phyloP scores from a whole-genome alignment of 2,113 vertebrate genomes.

The Sinocyclocheilus anshuiensis region DNA sequence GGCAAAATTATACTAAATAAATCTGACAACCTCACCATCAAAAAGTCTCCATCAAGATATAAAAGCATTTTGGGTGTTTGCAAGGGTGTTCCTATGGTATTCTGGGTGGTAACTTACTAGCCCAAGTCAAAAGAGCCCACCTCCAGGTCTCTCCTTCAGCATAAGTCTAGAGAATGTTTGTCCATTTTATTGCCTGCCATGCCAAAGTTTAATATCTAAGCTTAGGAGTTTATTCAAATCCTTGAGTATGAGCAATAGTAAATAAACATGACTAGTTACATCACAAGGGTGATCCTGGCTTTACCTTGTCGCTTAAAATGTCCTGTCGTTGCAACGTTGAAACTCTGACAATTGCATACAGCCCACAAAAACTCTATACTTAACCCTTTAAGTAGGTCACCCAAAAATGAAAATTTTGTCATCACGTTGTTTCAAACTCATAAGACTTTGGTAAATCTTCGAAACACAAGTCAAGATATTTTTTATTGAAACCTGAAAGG shows the following conservation, averaged over 20 bases:
- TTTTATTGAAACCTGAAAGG: too few relatives aligned
- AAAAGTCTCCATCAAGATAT: neutral
- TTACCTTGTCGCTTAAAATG: neutral
- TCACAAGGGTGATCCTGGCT: neutral
- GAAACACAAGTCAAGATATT: too few relatives aligned
- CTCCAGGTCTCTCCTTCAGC: too few relatives aligned
- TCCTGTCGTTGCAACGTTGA: neutral
- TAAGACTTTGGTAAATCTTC: too few relatives aligned
- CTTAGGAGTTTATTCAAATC: neutral
- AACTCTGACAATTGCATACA: neutral
- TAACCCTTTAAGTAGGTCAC: too few relatives aligned
- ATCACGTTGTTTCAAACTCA: too few relatives aligned
- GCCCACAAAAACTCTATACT: neutral
- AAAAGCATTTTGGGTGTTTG: neutral
- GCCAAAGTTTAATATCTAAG: neutral
- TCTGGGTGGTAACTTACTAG: neutral
- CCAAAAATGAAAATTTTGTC: too few relatives aligned
- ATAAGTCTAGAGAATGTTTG: neutral
- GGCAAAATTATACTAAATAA: too few relatives aligned
- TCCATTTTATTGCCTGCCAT: neutral
- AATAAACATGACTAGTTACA: neutral
- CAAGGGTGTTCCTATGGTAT: neutral
- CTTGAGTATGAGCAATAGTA: neutral
- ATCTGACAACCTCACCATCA: neutral
- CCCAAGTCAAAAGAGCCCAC: neutral